A percentile compares a stretch with the other conserved stretches of the same genome.
These are phyloP conservation scores for Lineus longissimus DNA, from an alignment of 1,140 invertebrate genomes.

Conservation along the genomic window DNA sequence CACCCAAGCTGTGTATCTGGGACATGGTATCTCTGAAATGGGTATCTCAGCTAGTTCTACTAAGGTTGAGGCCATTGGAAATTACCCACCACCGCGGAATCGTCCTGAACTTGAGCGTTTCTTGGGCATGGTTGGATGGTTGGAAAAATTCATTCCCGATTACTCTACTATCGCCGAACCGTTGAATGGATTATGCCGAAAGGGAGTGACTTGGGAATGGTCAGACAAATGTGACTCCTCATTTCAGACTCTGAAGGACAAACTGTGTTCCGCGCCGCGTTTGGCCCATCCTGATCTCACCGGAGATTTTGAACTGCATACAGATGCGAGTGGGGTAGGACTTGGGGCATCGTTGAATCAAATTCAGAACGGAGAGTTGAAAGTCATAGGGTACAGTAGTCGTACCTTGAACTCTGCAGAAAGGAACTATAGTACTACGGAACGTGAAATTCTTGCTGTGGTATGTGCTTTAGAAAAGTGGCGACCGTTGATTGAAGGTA, in stretches of 20 bases:
- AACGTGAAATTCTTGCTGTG: not conserved
- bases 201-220: not conserved
- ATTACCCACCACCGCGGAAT: not conserved
- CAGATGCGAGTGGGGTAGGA: not conserved
- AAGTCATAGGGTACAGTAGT: not conserved
- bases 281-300: not conserved
- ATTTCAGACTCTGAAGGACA: not conserved
- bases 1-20: conserved; percentile 21
- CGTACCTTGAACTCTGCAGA: not conserved
- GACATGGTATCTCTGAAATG: conserved; percentile 19
- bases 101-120: not conserved
- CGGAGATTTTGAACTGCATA: not conserved
- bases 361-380: not conserved
- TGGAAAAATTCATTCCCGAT: not conserved
- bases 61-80: not conserved
- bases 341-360: not conserved
- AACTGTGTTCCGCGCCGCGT: not conserved
- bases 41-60: not conserved
- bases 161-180: conserved; percentile 1
- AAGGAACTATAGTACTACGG: not conserved
- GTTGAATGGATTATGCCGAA: not conserved
- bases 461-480: not conserved
- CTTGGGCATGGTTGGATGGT: not conserved
- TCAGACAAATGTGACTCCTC: not conserved
- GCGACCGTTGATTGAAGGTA: not conserved